These are phyloP conservation scores for Apteryx mantelli DNA, from an alignment of 2,113 vertebrate species.

Conservation along the genomic window DNA sequence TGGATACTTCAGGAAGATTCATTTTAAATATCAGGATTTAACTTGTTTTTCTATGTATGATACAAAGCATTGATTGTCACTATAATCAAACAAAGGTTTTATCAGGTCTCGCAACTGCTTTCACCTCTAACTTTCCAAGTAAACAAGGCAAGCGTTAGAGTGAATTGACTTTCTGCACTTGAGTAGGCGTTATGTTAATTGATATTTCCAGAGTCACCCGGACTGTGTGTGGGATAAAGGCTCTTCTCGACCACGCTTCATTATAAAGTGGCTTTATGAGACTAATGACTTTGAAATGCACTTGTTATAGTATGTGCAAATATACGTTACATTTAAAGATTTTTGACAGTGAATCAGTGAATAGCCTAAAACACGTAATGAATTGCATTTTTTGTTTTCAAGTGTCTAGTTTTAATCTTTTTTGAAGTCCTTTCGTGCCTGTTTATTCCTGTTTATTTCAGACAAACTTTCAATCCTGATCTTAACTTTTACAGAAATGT, in stretches of 20 bases:
- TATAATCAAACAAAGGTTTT: conserved; percentile 34
- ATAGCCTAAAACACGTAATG: not conserved
- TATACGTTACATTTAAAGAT: not conserved
- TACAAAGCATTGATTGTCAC: conserved; percentile 11
- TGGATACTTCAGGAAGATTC: not conserved
- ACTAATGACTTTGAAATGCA: not conserved
- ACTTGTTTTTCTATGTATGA: not conserved
- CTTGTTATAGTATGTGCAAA: not conserved
- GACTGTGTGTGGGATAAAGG: not conserved
- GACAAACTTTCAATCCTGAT: not conserved
- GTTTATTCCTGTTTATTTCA: not conserved
- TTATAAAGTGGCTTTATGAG: not conserved
- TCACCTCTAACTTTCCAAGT: not conserved
- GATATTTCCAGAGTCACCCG: conserved; percentile 22
- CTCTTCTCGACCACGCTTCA: not conserved
- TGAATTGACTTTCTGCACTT: not conserved
- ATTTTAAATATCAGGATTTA: conserved; percentile 19
- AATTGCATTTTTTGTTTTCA: not conserved
- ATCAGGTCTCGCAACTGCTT: conserved; percentile 22
- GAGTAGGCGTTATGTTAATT: not conserved
- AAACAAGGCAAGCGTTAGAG: not conserved
- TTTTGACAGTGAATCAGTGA: not conserved
- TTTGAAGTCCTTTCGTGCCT: not conserved
- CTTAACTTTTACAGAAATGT: not conserved
- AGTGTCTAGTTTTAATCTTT: not conserved